Conservation (phyloP, 92 coral and sea anemone genomes). For the Desmophyllum pertusum region DNA sequence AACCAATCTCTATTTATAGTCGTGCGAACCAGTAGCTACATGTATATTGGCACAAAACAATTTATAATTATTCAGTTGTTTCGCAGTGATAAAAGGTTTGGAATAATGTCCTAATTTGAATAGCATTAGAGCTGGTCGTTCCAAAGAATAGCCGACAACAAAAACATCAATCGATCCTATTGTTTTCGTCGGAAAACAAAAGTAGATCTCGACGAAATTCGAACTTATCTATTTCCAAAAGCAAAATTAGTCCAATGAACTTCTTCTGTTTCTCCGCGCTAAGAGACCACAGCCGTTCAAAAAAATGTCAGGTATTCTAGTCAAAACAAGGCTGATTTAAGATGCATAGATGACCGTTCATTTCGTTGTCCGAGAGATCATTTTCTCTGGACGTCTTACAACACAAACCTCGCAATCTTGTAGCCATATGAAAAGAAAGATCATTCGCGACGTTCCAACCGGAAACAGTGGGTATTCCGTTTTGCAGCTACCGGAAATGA, state of each 20-base stretch:
- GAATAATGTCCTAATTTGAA: slow-evolving; percentile 46
- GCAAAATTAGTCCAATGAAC: background rate
- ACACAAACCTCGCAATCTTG: background rate
- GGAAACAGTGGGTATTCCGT: slow-evolving; percentile 17
- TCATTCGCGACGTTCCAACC: slow-evolving; percentile 2
- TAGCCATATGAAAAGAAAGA: background rate
- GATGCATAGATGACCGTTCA: slow-evolving; percentile 18
- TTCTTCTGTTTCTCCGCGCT: slow-evolving; percentile 33
- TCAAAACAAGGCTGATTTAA: slow-evolving; percentile 19
- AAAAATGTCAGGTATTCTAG: slow-evolving; percentile 38
- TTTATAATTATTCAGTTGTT: slow-evolving; percentile 44
- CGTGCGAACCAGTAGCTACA: slow-evolving; percentile 10
- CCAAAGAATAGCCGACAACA: slow-evolving; percentile 28
- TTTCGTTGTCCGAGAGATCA: slow-evolving; percentile 29
- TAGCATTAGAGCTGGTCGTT: slow-evolving; percentile 24
- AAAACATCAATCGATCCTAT: slow-evolving; percentile 22
- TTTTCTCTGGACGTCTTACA: slow-evolving; percentile 3
- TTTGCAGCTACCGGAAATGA: slow-evolving; percentile 19
- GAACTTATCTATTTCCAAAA: background rate
- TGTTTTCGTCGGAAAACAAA: slow-evolving; percentile 35
- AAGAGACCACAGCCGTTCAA: slow-evolving; percentile 29
- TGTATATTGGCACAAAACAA: slow-evolving; percentile 19
- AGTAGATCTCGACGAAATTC: slow-evolving; percentile 24
- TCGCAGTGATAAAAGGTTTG: background rate
- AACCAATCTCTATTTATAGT: slow-evolving; percentile 41